Percentiles rank a stretch among this genome's conserved stretches.
Evolutionary conservation across 37 sponge, comb jelly and placozoan species (phyloP).

Genomic region (Ephydatia muelleri): DNA sequence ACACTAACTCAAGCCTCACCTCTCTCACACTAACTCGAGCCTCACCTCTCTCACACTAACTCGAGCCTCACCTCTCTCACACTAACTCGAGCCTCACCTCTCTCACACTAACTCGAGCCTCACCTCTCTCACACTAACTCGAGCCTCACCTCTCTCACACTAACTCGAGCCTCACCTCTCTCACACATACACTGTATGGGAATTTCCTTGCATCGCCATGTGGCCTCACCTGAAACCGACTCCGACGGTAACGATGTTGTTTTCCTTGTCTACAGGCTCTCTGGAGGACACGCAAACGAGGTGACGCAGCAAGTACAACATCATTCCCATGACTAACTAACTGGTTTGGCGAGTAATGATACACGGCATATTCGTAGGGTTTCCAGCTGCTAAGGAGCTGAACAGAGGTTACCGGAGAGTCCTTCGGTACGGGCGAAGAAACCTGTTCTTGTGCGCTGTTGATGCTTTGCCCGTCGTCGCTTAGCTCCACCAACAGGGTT

Average conservation of each 20-base stretch:
- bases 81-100: too few relatives aligned
- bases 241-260: neutral
- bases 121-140: too few relatives aligned
- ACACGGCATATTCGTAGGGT: constrained; percentile 42
- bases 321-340: neutral
- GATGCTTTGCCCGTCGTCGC: neutral
- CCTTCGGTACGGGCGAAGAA: neutral
- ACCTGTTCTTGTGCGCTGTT: neutral
- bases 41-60: too few relatives aligned
- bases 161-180: neutral
- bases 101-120: too few relatives aligned
- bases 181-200: neutral
- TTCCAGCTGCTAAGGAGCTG: constrained; percentile 35
- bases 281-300: constrained; percentile 8
- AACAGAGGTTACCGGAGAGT: neutral
- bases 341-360: constrained; percentile 50
- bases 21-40: too few relatives aligned
- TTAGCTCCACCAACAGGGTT: neutral
- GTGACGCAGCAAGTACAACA: neutral
- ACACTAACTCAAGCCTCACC: too few relatives aligned
- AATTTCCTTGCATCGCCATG: neutral
- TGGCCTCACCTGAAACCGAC: constrained; percentile 50
- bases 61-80: too few relatives aligned
- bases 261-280: constrained; percentile 22
- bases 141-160: too few relatives aligned